Evolutionary conservation across 2,797 vertebrate genomes (phyloP).

Genomic region (Argya squamiceps): DNA sequence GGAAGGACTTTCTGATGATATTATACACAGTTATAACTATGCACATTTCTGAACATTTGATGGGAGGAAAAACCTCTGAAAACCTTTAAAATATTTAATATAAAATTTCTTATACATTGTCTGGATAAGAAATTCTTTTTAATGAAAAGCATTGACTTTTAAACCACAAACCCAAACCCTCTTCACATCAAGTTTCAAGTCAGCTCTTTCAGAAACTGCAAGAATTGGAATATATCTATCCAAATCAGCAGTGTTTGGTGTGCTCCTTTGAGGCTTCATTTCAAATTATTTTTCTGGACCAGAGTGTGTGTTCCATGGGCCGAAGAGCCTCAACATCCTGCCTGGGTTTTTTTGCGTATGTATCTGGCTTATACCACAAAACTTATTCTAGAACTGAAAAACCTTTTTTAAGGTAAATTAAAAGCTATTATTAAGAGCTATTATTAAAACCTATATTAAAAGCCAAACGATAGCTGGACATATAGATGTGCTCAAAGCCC

Average conservation of each 20-base stretch:
- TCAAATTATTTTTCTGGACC: not conserved
- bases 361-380: not conserved
- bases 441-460: not conserved
- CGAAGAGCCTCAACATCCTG: not conserved
- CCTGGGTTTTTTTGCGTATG: not conserved
- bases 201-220: not conserved
- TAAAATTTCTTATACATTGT: not conserved
- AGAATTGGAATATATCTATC: not conserved
- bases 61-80: not conserved
- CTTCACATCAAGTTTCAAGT: not conserved
- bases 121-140: not conserved
- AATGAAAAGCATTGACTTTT: not conserved
- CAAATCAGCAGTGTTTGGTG: not conserved
- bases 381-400: not conserved
- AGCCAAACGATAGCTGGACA: not conserved
- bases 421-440: not conserved
- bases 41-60: not conserved
- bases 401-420: not conserved
- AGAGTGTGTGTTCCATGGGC: too few relatives aligned
- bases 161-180: not conserved
- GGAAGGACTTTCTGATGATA: not conserved
- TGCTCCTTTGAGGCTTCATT: not conserved
- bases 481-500: accelerated
- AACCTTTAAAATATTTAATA: not conserved
- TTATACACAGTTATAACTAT: not conserved